These are phyloP conservation scores for Danio albolineatus DNA, from an alignment of 2,797 vertebrate genomes.

Conservation along the genomic window DNA sequence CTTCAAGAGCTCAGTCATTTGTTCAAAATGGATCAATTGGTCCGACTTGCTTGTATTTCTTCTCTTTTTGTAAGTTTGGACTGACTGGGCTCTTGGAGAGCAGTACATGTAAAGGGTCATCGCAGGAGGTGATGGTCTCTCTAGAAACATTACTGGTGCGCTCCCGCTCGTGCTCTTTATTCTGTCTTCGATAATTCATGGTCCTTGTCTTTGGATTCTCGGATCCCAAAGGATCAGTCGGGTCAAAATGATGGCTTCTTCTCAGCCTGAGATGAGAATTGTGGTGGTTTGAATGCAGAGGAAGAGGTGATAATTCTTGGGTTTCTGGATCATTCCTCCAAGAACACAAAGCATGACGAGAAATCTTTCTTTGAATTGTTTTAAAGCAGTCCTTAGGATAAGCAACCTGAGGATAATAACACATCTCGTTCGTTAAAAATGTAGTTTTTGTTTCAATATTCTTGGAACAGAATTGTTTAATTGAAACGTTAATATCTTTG, in stretches of 20 bases:
- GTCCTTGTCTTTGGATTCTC: constrained; percentile 64
- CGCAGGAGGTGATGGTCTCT: constrained; percentile 79
- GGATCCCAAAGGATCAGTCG: constrained; percentile 74
- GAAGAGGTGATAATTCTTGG: constrained; percentile 53
- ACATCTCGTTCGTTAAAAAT: background rate
- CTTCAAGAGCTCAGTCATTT: background rate
- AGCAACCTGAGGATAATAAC: constrained; percentile 31
- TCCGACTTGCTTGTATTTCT: constrained; percentile 34
- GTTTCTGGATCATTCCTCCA: constrained; percentile 73
- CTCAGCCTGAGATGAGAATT: constrained; percentile 71
- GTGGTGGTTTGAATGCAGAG: constrained; percentile 9
- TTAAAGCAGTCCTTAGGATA: constrained; percentile 42
- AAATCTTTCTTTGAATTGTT: constrained; percentile 61
- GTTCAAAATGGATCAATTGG: constrained; percentile 29
- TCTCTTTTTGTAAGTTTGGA: constrained; percentile 63
- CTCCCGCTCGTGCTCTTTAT: constrained; percentile 67
- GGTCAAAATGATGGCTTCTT: constrained; percentile 79
- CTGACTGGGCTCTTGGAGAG: constrained; percentile 71
- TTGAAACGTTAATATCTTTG: no score
- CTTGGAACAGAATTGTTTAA: background rate
- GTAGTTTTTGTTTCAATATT: background rate
- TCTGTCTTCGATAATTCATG: constrained; percentile 54
- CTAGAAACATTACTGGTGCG: constrained; percentile 74
- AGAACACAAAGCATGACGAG: constrained; percentile 78
- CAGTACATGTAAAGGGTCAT: constrained; percentile 82